Conservation (phyloP, 2,113 vertebrate genomes). For the Poeciliopsis prolifica region DNA sequence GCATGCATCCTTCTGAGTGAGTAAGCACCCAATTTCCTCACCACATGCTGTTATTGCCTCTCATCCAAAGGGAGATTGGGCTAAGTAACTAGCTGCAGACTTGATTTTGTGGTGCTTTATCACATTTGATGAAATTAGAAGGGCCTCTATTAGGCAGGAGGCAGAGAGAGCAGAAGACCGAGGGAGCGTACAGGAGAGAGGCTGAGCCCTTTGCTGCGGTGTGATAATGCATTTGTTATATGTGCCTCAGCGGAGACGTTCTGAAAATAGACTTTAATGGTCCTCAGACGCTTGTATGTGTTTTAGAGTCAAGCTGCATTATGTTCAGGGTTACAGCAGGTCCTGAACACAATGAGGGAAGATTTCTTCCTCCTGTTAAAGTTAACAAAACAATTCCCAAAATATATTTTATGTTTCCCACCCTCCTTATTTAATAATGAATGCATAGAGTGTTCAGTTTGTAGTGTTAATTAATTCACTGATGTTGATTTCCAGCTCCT, state of each 20-base stretch:
- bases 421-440: neutral
- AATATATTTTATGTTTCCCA: neutral
- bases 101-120: slow-evolving; percentile 78
- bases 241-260: slow-evolving; percentile 29
- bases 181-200: slow-evolving; percentile 28
- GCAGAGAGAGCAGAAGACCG: slow-evolving; percentile 15
- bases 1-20: slow-evolving; percentile 65
- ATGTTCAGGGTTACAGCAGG: slow-evolving; percentile 3
- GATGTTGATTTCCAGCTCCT: neutral
- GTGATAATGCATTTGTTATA: slow-evolving; percentile 42
- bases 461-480: neutral
- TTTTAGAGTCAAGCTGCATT: slow-evolving; percentile 26
- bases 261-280: slow-evolving; percentile 35
- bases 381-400: slow-evolving; percentile 7
- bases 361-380: slow-evolving; percentile 35
- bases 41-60: slow-evolving; percentile 74
- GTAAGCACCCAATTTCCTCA: slow-evolving; percentile 69
- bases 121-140: slow-evolving; percentile 78
- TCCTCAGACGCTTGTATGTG: slow-evolving; percentile 19
- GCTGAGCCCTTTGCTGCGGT: slow-evolving; percentile 22
- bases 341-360: slow-evolving; percentile 24
- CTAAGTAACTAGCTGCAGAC: slow-evolving; percentile 75
- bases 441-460: neutral
- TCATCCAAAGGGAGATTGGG: slow-evolving; percentile 70
- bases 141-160: slow-evolving; percentile 33